Percentiles rank a stretch among this genome's conserved stretches.
Evolutionary conservation across 2,797 vertebrate species (phyloP).

Genomic region (Synanceia verrucosa): DNA sequence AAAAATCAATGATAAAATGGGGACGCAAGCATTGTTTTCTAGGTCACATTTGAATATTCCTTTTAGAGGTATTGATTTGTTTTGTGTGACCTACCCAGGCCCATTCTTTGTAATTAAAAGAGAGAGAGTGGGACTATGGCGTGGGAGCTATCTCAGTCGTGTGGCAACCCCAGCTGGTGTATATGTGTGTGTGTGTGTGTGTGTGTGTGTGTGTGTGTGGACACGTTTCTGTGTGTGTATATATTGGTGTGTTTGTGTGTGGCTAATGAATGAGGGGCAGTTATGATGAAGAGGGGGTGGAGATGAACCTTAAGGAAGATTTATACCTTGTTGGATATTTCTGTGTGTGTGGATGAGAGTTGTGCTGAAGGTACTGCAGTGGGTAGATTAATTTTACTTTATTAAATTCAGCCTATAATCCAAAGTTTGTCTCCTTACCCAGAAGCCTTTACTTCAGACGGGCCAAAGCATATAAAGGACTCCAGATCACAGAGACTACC

Average conservation of each 20-base stretch:
- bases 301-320: slow-evolving; percentile 81
- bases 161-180: slow-evolving; percentile 60
- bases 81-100: slow-evolving; percentile 79
- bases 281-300: slow-evolving; percentile 82
- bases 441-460: slow-evolving; percentile 52
- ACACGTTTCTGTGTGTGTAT: slow-evolving; percentile 25
- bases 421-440: slow-evolving; percentile 59
- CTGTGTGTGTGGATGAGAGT: slow-evolving; percentile 15
- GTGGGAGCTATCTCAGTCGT: slow-evolving; percentile 61
- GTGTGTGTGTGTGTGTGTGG: slow-evolving; percentile 10
- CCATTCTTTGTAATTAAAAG: slow-evolving; percentile 86
- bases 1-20: slow-evolving; percentile 85
- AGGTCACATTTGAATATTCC: slow-evolving; percentile 87
- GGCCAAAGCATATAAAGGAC: slow-evolving; percentile 68
- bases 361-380: slow-evolving; percentile 45
- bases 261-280: slow-evolving; percentile 78
- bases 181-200: slow-evolving; percentile 37
- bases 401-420: slow-evolving; percentile 78
- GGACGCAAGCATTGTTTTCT: slow-evolving; percentile 79
- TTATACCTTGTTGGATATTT: slow-evolving; percentile 58
- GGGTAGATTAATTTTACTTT: slow-evolving; percentile 78
- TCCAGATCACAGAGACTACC: slow-evolving; percentile 33
- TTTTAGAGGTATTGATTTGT: slow-evolving; percentile 85
- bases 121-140: slow-evolving; percentile 68
- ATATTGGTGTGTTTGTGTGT: slow-evolving; percentile 33